phyloP scores from a whole-genome alignment of 2,797 vertebrate species.

The Sebastolobus alascanus region DNA sequence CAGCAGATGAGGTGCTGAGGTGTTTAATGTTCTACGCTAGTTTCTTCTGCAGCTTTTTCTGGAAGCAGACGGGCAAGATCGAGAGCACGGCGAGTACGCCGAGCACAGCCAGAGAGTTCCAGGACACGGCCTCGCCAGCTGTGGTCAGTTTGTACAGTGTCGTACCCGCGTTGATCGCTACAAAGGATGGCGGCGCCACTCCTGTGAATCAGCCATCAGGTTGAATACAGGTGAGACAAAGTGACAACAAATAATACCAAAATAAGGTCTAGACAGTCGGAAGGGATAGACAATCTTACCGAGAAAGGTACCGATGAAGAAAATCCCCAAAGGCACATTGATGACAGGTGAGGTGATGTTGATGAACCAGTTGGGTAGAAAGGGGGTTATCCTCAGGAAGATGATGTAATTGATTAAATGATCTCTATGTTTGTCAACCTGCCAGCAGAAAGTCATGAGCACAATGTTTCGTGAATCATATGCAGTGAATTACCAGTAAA shows the following conservation, averaged over 20 bases:
- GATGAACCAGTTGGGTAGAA: constrained; percentile 99
- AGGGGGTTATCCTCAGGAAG: constrained; percentile 98
- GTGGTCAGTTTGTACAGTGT: constrained; percentile 98
- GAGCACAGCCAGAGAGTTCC: constrained; percentile 95
- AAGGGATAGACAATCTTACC: constrained; percentile 84
- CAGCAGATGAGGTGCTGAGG: constrained; percentile 65
- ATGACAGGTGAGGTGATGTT: constrained; percentile 99
- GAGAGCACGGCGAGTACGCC: constrained; percentile 94
- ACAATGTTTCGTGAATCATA: constrained; percentile 8
- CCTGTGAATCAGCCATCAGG: constrained; percentile 79
- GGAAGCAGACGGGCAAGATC: constrained; percentile 95
- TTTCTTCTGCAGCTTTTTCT: constrained; percentile 96
- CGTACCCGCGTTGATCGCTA: constrained; percentile 98
- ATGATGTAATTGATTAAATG: constrained; percentile 99
- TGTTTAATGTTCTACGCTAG: constrained; percentile 85
- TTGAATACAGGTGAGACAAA: constrained; percentile 34
- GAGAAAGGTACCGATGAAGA: constrained; percentile 98
- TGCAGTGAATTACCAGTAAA: not conserved
- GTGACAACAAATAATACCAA: not conserved
- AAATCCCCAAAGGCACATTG: constrained; percentile 96
- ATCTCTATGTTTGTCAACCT: constrained; percentile 97
- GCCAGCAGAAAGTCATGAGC: constrained; percentile 37
- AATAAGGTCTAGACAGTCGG: not conserved
- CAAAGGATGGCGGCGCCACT: constrained; percentile 97
- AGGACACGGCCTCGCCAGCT: constrained; percentile 98